Base-by-base conservation (phyloP, 2,113 vertebrate genomes). In the Cephalopterus ornatus region DNA sequence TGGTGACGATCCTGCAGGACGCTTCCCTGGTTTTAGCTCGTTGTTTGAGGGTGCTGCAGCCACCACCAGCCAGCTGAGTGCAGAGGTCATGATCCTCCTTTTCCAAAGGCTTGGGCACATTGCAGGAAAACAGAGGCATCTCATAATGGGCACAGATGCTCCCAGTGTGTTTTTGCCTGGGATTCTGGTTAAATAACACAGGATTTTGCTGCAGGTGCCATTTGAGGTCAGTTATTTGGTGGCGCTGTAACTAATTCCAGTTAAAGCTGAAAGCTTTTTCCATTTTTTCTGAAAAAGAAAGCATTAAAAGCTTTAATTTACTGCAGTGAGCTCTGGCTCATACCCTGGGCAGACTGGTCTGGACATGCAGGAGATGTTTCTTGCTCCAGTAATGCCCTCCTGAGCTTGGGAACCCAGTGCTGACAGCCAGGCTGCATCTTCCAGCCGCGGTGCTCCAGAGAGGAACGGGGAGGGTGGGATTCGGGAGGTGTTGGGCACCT, bases 351-450 rank as follows among this genome's bases (percentile, higher is more conserved):
- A 13, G 83, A 3, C 46, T 1, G 33, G 24, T 58, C 18, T 30
- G 8, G 4, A 5, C 0, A 0, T 11, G 28, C 55, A 4, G 70
- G 77, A 17, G 27, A 5, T 2, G 27, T 21, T 87, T 44, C 27
- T 11, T 4, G 8, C 1, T 35, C 5, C 47, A 24, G 23, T 0
- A 2, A 1, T 18, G 49, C 32, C 35, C 35, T n/a, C 42, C 13
- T 35, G 17, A 9, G 62, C 66, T 39, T 0, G 3, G 68, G 33
- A 41, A 0, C 30, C 4, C 5, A 2, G 35, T 11, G 15, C 41
- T 23, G 17, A 1, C 7, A 68, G 59, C 58, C 5, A 0, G 30
- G 24, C 17, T 47, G 58, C n/a, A 4, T 5, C 8, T 27, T 8
- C 17, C 70, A 22, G 50, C 73, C 5, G 1, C 2, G 4, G 4